Evolutionary conservation across 2,797 vertebrate genomes (phyloP), one percentile per base, ranked within the genome.

Genomic region (Menidia menidia): DNA sequence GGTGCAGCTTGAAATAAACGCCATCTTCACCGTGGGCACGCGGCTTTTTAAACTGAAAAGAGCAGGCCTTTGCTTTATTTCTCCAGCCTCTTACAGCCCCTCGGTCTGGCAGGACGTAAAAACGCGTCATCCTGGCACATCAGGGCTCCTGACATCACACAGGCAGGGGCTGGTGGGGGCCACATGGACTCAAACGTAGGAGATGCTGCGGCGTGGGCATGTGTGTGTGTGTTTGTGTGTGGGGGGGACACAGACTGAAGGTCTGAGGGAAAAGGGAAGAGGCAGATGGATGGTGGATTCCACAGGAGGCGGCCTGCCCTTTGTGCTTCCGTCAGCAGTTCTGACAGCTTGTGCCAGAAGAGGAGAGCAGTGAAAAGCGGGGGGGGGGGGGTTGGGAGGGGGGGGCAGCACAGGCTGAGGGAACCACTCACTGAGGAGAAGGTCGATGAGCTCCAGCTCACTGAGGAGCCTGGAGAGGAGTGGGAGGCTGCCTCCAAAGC

Each of bases 251-350:
- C 10, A 56, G 47, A 14, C 25, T 25, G 25, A 51, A 39, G 10
- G 35, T 45, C 60, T 71, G 77, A 72, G 68, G 59, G 12, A 75
- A 73, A 32, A 60, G 41, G 67, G 43, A 60, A 68, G 61, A 80
- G 82, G 82, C 82, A 82, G 83, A 89, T 73, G 78, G 75, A 86
- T 78, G 67, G 70, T 64, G 63, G 69, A 75, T 78, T 84, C 75
- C 81, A 77, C 70, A 79, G 80, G 60, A 77, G 76, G 74, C 73
- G 77, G 75, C 45, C 48, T 61, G 71, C 44, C 58, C 58, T 78
- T 89, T 86, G 69, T 84, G 83, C 84, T 64, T 77, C 63, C 0
- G 73, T 92, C 92, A 92, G 89, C 90, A 86, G n/a, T 72, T 87
- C 79, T 80, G 75, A 75, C 62, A 65, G 58, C 76, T 79, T 64